Evolutionary conservation across 2,113 vertebrate species (phyloP), one percentile per base, ranked within the genome.

Genomic region (Psophia crepitans): DNA sequence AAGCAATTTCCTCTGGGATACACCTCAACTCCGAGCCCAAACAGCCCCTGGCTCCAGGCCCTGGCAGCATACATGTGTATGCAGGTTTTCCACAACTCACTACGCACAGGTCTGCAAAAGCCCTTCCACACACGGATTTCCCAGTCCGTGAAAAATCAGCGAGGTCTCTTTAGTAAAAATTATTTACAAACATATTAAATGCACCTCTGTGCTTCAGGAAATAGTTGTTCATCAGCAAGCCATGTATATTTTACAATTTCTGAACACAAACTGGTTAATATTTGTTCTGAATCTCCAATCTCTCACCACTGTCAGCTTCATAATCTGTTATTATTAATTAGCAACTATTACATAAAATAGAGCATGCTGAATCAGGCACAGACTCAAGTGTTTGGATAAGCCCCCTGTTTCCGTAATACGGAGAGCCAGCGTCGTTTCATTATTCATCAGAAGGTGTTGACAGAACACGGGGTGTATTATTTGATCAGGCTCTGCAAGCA

Each of bases 371-470:
- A 86, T 64, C 8, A 51, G 65, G 44, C 32, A 18, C 27, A 56
- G 71, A 43, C n/a, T 41, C 35, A 37, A 78, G 75, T 4, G 73
- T 8, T 35, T 41, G 57, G 80, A 56, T 54, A 70, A 84, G n/a
- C 23, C 35, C 14, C 35, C 71, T 35, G 66, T 51, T 58, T 11
- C 63, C 57, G 8, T 0, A 19, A 27, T 8, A 24, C 1, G 0
- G 43, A n/a, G 43, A 86, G 44, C 46, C 87, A 66, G 60, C 24
- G 20, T 8, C 41, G 74, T 70, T 95, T 14, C 69, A 91, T 95
- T 91, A 93, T 94, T 94, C 81, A 81, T 90, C 79, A 81, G 76
- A 78, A 84, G 85, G 51, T 75, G 75, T 54, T 93, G 79, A 93
- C 65, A 89, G 89, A 81, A 65, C 65, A 37, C 0, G 1, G 11